Evolutionary conservation across 2,888 invertebrate species (phyloP).

Genomic region (Hirtodrosophila histrioides): DNA sequence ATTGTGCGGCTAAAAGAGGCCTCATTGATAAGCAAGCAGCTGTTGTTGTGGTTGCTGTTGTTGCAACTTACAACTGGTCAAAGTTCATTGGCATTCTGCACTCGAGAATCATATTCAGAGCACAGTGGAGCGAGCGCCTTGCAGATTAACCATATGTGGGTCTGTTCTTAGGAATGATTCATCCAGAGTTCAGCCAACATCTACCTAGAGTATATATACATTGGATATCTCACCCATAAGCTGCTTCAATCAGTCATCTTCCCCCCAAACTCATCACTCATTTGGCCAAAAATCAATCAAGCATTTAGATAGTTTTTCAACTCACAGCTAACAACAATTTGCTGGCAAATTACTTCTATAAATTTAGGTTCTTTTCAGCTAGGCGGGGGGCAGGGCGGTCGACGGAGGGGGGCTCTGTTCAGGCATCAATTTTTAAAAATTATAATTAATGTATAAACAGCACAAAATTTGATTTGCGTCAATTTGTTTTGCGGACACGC

Average conservation of each 20-base stretch:
- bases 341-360: slow-evolving; percentile 19
- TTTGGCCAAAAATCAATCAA: slow-evolving; percentile 46
- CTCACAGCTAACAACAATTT: slow-evolving; percentile 24
- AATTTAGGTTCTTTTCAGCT: background rate
- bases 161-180: background rate
- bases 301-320: slow-evolving; percentile 25
- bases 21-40: slow-evolving; percentile 47
- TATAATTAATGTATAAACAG: slow-evolving; percentile 56
- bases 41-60: slow-evolving; percentile 4
- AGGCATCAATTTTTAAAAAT: slow-evolving; percentile 13
- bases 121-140: too few relatives aligned
- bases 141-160: too few relatives aligned
- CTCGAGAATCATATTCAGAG: slow-evolving; percentile 5
- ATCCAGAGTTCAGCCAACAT: background rate
- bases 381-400: background rate
- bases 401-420: background rate
- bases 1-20: slow-evolving; percentile 26
- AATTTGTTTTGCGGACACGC: slow-evolving; percentile 57
- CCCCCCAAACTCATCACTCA: slow-evolving; percentile 23
- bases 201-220: background rate
- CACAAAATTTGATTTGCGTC: slow-evolving; percentile 49
- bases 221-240: background rate
- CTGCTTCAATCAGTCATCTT: background rate
- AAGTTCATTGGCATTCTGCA: slow-evolving; percentile 38
- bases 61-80: slow-evolving; percentile 12